Base-by-base conservation (phyloP, 2,113 vertebrate genomes). In the Zingel zingel region DNA sequence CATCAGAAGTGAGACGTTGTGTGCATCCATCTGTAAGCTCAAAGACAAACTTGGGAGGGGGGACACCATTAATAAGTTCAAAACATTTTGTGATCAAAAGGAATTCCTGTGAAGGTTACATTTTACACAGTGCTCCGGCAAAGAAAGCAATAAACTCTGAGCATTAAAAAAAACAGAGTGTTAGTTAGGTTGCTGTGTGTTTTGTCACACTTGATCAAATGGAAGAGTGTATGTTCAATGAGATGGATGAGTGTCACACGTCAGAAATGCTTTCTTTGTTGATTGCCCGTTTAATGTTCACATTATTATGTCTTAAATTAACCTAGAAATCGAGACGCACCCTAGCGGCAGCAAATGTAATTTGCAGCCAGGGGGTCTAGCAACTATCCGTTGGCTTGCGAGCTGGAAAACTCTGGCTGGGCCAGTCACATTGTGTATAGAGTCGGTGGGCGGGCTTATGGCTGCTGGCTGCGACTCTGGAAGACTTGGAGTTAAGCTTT, bases 31-130 rank as follows among this genome's bases (percentile, higher is more conserved):
- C 73, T 68, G 43, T n/a, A 76, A 50, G 59, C 72, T 72, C 19
- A 58, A 53, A 78, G 74, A 63, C 47, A 75, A 67, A 64, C 6
- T 4, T 43, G 39, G 39, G 0, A 43, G 39, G 39, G 23, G 11
- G 14, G 2, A 15, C 25, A 61, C 57, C 18, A 27, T 66, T 77
- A 59, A 50, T 56, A 77, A 50, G 66, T 79, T 73, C 3, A 77
- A 73, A 74, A 65, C n/a, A 33, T 23, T 27, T 11, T 75, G 21
- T 47, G 18, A 48, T 18, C 80, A 58, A 80, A 56, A 23, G 18
- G n/a, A 59, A 23, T n/a, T 77, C 74, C 33, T 76, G 70, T 72
- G 0, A 66, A 54, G 77, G 58, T 68, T 36, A 47, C 57, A 27
- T 21, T 54, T 54, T 39, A 23, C 14, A 18, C 10, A 43, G 39